Base-by-base conservation (phyloP, 2,888 invertebrate genomes). In the Xestia ashworthii region DNA sequence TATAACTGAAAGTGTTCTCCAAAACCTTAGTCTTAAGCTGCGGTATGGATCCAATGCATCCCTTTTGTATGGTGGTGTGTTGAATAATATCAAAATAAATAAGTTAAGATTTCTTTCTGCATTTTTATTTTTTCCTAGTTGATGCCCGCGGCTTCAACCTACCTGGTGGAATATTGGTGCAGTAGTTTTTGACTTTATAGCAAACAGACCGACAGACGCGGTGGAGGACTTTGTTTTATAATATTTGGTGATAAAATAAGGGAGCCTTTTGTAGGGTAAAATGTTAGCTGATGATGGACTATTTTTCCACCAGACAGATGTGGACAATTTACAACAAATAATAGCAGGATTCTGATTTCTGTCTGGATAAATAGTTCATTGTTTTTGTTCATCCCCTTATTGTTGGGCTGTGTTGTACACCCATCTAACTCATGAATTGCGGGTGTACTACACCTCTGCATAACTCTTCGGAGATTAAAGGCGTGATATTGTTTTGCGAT, bases 11-110 rank as follows among this genome's bases (percentile, higher is more conserved):
- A 86, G 78, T 86, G 71, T 86, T 86, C 78, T 75, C 55, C 86
- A 83, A 83, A 83, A 83, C 70, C 66, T 86, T 84, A 86, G 80
- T 75, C 67, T 38, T 86, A 86, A 83, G 83, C 50, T 80, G 70
- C 14, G 71, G 82, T 83, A 74, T 60, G 46, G 44, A 85, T 82
- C 70, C 80, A 83, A 58, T 86, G 41, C 86, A 86, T 60, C 80
- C 67, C 71, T 83, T 82, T 78, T 78, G 38, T 74, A 74, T 50
- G 62, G 55, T 82, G 82, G 70, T 83, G 84, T 83, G n/a, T 79
- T 83, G 70, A 75, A 82, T 64, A 73, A 48, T 81, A 74, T 53
- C 58, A 67, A 74, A 83, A 69, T 83, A 85, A 85, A 85, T 85
- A 72, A 74, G 5, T 58, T 82, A 84, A 84, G 83, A 86, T 79